Percentiles rank a stretch among this genome's conserved stretches.
Evolutionary conservation across 2,113 vertebrate genomes (phyloP).

Genomic region (Aramus guarauna): DNA sequence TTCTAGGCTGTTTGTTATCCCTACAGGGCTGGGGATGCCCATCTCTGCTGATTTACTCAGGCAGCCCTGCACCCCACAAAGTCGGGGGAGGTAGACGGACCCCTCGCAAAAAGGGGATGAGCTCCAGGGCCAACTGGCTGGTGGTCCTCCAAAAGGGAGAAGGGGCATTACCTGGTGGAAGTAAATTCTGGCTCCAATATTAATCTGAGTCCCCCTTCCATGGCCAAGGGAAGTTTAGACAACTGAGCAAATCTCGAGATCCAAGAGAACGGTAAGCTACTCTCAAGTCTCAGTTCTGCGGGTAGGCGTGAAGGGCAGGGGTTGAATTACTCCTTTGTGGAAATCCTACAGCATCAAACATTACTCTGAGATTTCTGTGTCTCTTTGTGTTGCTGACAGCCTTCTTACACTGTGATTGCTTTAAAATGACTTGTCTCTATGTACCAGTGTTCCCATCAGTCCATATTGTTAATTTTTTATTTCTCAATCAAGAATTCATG

Average conservation of each 20-base stretch:
- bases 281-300: not conserved
- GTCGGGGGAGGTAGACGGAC: not conserved
- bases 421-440: not conserved
- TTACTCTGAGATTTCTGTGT: not conserved
- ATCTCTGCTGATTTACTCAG: not conserved
- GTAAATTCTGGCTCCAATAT: not conserved
- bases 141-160: not conserved
- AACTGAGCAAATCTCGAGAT: not conserved
- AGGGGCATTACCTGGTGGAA: not conserved
- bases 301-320: not conserved
- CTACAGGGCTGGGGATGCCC: not conserved
- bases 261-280: not conserved
- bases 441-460: not conserved
- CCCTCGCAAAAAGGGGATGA: not conserved
- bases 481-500: constrained; percentile 47
- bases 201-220: not conserved
- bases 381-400: not conserved
- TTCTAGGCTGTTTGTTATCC: not conserved
- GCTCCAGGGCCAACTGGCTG: not conserved
- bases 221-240: not conserved
- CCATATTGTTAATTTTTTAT: constrained; percentile 63
- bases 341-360: not conserved
- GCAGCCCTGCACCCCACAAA: not conserved
- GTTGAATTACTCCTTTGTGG: not conserved
- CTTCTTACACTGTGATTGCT: not conserved